Evolutionary conservation across 1,140 invertebrate genomes (phyloP).

Genomic region (Philotrypesis tridentata): DNA sequence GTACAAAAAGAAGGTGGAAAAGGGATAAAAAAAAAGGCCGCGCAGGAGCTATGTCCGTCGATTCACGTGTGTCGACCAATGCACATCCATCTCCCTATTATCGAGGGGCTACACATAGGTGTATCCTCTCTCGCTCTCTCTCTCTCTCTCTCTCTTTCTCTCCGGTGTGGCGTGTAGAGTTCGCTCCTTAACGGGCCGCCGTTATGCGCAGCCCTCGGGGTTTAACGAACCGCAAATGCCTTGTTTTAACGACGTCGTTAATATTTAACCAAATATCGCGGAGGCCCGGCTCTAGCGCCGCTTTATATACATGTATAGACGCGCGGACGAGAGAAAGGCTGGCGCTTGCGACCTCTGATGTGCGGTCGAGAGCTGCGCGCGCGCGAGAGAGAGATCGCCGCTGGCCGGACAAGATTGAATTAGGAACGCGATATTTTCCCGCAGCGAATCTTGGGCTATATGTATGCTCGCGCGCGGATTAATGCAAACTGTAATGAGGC

Average conservation of each 20-base stretch:
- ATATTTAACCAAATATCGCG: conserved; percentile 73
- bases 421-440: conserved; percentile 48
- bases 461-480: conserved; percentile 3
- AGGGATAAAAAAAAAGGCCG: conserved; percentile 1
- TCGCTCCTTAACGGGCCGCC: conserved; percentile 59
- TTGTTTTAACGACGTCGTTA: conserved; percentile 74
- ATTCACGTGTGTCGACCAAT: neutral
- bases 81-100: conserved; percentile 46
- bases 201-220: conserved; percentile 43
- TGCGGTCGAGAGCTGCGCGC: conserved; percentile 37
- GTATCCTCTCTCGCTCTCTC: conserved; percentile 40
- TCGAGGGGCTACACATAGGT: conserved; percentile 47
- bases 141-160: neutral
- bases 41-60: neutral
- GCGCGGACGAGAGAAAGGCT: neutral
- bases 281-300: neutral
- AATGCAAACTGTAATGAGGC: conserved; percentile 34
- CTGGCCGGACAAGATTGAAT: conserved; percentile 44
- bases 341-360: conserved; percentile 43
- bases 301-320: no score
- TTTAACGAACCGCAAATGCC: conserved; percentile 74
- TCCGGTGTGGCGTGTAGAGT: neutral
- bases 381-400: conserved; percentile 16
- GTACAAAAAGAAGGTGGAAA: neutral
- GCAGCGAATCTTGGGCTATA: neutral